phyloP scores from a whole-genome alignment of 2,888 invertebrate genomes.

The Pristionchus arcanus region DNA sequence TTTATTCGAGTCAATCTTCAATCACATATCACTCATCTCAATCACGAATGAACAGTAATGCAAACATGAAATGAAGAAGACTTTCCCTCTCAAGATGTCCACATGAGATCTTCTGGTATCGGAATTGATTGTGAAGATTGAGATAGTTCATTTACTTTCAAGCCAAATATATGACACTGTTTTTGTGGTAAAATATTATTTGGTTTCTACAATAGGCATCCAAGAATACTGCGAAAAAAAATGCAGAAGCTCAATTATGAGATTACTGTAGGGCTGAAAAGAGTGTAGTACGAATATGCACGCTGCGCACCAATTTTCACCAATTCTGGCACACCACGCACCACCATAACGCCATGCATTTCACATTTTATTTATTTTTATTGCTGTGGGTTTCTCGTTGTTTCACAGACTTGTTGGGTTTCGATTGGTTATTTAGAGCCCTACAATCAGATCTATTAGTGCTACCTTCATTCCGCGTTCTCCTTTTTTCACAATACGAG shows the following conservation, averaged over 20 bases:
- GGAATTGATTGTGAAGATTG: too few relatives aligned
- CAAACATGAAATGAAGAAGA: neutral
- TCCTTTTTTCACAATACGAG: neutral
- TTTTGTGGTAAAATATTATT: neutral
- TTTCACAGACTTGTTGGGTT: neutral
- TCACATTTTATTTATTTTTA: neutral
- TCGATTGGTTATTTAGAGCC: neutral
- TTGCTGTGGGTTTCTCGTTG: neutral
- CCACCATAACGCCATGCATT: neutral
- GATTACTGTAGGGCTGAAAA: neutral
- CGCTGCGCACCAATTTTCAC: neutral
- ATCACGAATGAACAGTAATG: neutral
- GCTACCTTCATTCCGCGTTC: neutral
- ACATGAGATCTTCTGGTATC: too few relatives aligned
- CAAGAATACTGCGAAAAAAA: neutral
- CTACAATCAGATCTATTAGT: neutral
- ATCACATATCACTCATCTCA: slow-evolving; percentile 24
- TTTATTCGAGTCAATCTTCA: neutral
- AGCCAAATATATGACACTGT: too few relatives aligned
- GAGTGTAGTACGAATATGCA: neutral
- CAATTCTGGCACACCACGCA: neutral
- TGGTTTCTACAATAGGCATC: neutral
- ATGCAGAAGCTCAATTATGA: neutral
- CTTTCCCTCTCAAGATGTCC: neutral
- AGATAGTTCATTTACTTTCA: too few relatives aligned